Percentiles rank a stretch among this genome's conserved stretches.
Evolutionary conservation across 2,797 vertebrate species (phyloP).

Genomic region (Labeo calbasu): DNA sequence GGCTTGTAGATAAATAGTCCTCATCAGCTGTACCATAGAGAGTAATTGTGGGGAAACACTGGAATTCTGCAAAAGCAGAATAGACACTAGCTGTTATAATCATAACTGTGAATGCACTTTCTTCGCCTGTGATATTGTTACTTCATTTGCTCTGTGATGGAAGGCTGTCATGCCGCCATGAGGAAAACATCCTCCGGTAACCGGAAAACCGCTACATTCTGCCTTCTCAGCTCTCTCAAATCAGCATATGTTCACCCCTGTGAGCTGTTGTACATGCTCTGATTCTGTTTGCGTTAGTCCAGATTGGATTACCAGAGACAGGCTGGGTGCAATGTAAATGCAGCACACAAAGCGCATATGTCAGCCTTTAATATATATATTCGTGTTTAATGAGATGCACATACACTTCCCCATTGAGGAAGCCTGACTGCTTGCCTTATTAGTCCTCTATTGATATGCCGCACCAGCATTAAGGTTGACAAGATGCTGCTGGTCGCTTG

Average conservation of each 20-base stretch:
- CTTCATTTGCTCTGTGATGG: slow-evolving; percentile 33
- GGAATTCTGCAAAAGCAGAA: slow-evolving; percentile 47
- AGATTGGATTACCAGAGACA: slow-evolving; percentile 73
- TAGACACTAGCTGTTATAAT: slow-evolving; percentile 58
- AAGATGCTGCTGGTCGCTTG: slow-evolving; percentile 55
- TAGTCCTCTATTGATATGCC: slow-evolving; percentile 72
- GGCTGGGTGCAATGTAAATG: slow-evolving; percentile 70
- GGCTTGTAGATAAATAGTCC: slow-evolving; percentile 49
- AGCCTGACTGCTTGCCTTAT: slow-evolving; percentile 73
- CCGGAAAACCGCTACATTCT: slow-evolving; percentile 65
- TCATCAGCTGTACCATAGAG: slow-evolving; percentile 37
- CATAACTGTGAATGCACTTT: slow-evolving; percentile 3
- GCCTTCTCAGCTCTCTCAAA: slow-evolving; percentile 65
- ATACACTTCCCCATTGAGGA: slow-evolving; percentile 67
- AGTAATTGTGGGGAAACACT: slow-evolving; percentile 56
- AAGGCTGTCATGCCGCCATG: slow-evolving; percentile 60
- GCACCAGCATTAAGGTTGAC: slow-evolving; percentile 68
- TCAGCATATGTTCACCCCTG: slow-evolving; percentile 75
- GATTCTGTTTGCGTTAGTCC: slow-evolving; percentile 73
- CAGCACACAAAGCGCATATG: slow-evolving; percentile 73
- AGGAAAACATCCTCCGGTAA: slow-evolving; percentile 64
- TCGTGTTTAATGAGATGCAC: slow-evolving; percentile 77
- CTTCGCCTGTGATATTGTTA: too few relatives aligned
- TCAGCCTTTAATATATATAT: slow-evolving; percentile 72
- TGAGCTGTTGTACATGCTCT: slow-evolving; percentile 75